These are phyloP conservation scores for Mythimna impura DNA, from an alignment of 2,888 invertebrate species.

Conservation along the genomic window DNA sequence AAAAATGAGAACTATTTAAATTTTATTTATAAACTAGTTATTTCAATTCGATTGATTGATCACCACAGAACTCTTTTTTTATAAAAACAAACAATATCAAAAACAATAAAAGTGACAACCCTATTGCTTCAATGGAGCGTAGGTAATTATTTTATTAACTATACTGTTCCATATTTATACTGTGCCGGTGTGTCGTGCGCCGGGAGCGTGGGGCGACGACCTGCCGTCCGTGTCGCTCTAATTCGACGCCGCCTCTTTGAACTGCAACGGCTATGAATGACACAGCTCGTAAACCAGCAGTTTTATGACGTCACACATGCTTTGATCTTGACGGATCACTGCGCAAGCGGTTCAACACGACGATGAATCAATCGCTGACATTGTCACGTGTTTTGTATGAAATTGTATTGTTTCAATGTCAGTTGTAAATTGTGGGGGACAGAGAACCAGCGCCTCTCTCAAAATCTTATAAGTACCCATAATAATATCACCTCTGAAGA, in stretches of 20 bases:
- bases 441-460: background rate
- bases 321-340: constrained; percentile 59
- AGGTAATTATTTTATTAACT: too few species aligned
- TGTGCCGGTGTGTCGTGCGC: background rate
- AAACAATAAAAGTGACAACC: too few species aligned
- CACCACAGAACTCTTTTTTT: too few species aligned
- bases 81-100: too few species aligned
- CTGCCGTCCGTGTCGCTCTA: constrained; percentile 32
- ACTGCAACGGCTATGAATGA: constrained; percentile 53
- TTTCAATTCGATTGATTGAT: too few species aligned
- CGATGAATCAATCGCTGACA: constrained; percentile 36
- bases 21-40: too few species aligned
- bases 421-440: background rate
- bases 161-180: too few species aligned
- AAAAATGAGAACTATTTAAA: too few species aligned
- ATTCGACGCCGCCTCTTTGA: constrained; percentile 46
- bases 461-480: background rate
- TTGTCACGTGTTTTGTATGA: background rate
- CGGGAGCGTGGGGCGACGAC: constrained; percentile 28
- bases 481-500: background rate
- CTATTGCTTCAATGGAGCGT: too few species aligned
- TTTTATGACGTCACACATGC: constrained; percentile 54
- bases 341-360: constrained; percentile 8
- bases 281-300: constrained; percentile 51
- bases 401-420: constrained; percentile 1